These are phyloP conservation scores for Anaspis maculata DNA, from an alignment of 2,888 invertebrate genomes.

Conservation along the genomic window DNA sequence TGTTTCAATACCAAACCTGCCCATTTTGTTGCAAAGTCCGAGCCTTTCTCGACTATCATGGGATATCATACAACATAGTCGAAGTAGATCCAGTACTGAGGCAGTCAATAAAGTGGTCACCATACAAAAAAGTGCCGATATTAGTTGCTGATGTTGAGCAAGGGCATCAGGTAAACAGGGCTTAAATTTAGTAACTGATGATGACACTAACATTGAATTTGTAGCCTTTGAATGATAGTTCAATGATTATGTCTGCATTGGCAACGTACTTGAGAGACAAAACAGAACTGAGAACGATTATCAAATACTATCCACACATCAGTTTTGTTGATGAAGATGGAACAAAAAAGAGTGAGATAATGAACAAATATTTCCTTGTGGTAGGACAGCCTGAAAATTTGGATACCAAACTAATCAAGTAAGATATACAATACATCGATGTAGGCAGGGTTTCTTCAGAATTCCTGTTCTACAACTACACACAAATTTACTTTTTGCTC, in stretches of 20 bases:
- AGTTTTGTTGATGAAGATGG: constrained; percentile 59
- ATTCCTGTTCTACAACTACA: constrained; percentile 4
- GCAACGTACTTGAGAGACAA: constrained; percentile 65
- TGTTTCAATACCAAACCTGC: constrained; percentile 96
- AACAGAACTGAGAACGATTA: constrained; percentile 55
- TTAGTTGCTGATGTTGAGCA: constrained; percentile 64
- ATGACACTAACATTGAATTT: constrained; percentile 24
- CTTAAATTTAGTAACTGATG: neutral
- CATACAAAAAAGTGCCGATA: constrained; percentile 92
- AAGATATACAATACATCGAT: too few species aligned
- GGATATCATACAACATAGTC: constrained; percentile 89
- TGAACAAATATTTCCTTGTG: constrained; percentile 87
- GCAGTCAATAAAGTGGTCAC: constrained; percentile 86
- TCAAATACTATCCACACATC: constrained; percentile 68
- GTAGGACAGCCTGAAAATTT: constrained; percentile 51
- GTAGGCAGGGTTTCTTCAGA: too few species aligned
- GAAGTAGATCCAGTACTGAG: constrained; percentile 95
- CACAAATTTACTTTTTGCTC: too few species aligned
- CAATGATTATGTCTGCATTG: constrained; percentile 84
- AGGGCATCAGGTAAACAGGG: constrained; percentile 60
- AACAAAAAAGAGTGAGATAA: constrained; percentile 61
- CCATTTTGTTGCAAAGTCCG: constrained; percentile 96
- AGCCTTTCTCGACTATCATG: constrained; percentile 84
- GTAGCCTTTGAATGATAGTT: constrained; percentile 86
- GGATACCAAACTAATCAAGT: constrained; percentile 57